Base-by-base conservation (phyloP, 1,140 invertebrate species). In the Bombus huntii region DNA sequence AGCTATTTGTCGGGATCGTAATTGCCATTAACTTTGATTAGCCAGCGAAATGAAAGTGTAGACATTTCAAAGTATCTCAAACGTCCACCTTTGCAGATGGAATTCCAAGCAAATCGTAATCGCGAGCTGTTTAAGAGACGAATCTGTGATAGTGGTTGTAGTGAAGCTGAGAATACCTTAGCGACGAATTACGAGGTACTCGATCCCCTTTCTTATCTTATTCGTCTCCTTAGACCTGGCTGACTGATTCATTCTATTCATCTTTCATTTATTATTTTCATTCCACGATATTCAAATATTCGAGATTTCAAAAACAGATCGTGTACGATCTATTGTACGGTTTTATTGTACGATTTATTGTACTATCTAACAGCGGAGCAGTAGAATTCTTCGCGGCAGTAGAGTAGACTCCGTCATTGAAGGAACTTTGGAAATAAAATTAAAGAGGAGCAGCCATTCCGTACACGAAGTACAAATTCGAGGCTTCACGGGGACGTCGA, bases 401-500 rank as follows among this genome's bases (percentile, higher is more conserved):
- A 22, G 47, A 6, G 18, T 53, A 53, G 47, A 6, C 5, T 34
- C 13, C 3, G 18, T 18, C 18, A 2, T 13, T 3, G 3, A 3
- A 76, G 25, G 31, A 28, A 25, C n/a, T 28, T 66, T 13, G 10
- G 15, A 18, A 74, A 70, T 62, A 15, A 84, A 79, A 79, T 71
- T 79, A 79, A 44, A 71, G 34, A 13, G 37, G 6, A 22, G 42
- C 4, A 37, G 25, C 53, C 71, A 3, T 37, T 66, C 57, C 42
- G 9, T 37, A 15, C 66, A 10, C 44, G 42, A n/a, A n/a, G n/a
- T 62, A 77, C n/a, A 70, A 83, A 57, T 70, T 83, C 44, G 13
- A 70, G 65, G 77, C 59, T 83, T 78, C 65, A 31, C 65, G 34
- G 12, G 25, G 31, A 77, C 74, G 66, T 78, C 82, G 82, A 83